A percentile compares a stretch with the other conserved stretches of the same genome.
These are phyloP conservation scores for Gallinago solitaria DNA, from an alignment of 2,797 vertebrate genomes.

Conservation along the genomic window DNA sequence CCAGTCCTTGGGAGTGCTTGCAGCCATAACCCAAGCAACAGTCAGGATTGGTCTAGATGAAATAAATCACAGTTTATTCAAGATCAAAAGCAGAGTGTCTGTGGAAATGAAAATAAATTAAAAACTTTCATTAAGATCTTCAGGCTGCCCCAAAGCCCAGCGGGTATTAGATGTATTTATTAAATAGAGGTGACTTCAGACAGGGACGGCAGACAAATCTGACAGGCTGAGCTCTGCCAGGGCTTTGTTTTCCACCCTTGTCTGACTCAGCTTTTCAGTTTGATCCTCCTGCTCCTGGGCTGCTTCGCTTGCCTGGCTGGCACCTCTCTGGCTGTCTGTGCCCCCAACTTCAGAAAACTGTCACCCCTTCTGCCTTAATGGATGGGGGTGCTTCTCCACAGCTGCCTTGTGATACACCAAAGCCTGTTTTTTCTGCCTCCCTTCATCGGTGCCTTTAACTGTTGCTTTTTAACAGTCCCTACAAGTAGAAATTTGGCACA, in stretches of 20 bases:
- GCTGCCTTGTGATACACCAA: background rate
- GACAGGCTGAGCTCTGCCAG: conserved; percentile 17
- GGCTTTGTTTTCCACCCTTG: conserved; percentile 15
- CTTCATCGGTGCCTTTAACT: background rate
- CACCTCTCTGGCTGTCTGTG: background rate
- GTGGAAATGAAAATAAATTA: conserved; percentile 27
- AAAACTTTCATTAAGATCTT: background rate
- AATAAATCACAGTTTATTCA: conserved; percentile 30
- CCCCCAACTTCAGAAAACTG: background rate
- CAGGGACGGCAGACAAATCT: background rate
- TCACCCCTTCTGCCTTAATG: background rate
- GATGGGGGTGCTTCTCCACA: background rate
- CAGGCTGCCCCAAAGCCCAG: background rate
- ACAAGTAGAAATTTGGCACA: background rate
- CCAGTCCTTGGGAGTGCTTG: background rate
- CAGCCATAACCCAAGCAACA: background rate
- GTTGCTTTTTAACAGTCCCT: background rate
- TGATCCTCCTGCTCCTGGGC: background rate
- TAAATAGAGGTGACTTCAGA: background rate
- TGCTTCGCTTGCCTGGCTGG: background rate
- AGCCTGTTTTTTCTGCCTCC: background rate
- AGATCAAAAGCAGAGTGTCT: background rate
- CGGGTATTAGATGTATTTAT: background rate
- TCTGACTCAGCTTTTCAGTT: conserved; percentile 39
- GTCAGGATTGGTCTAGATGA: background rate